Base-by-base conservation (phyloP, 2,797 vertebrate genomes). In the Melanotaenia boesemani region DNA sequence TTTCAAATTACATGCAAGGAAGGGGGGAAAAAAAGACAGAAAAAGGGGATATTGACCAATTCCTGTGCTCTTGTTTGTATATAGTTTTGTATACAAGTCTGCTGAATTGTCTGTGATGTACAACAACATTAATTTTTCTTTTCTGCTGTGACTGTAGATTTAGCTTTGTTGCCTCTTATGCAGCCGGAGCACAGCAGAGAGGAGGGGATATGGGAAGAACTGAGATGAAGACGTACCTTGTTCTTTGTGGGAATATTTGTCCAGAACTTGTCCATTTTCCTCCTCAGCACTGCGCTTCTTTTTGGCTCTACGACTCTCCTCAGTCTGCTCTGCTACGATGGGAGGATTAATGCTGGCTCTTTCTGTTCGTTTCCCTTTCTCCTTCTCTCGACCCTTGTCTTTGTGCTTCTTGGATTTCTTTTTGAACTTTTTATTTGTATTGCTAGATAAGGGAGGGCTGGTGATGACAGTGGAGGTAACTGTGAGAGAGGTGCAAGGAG, bases 361-460 rank as follows among this genome's bases (percentile, higher is more conserved):
- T 54, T 87, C 85, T 1, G 59, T 74, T 41, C 67, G 77, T 78
- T 92, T 92, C 79, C 82, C 86, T 91, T 91, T 94, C 71, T 93
- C 71, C n/a, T 77, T 86, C 71, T 94, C 93, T 74, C 94, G 91
- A 74, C 95, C 91, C 72, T 93, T 94, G 30, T 94, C 95, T 91
- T 96, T 95, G 91, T 93, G 94, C 94, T 97, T 96, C 90, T 96
- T 95, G 26, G 95, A 94, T 84, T 95, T 95, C 93, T 96, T 98
- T 90, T 95, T 95, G 76, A 92, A 90, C 81, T 96, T 96, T 90
- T 95, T 95, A 81, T 92, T 93, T 83, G 81, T 81, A 62, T 56
- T 82, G 82, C 80, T 82, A 66, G 89, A 67, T 57, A 82, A 77
- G 26, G 88, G 65, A 52, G 81, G 81, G 82, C 85, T 91, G 86